Evolutionary conservation across 2,888 invertebrate species (phyloP), one percentile per base, ranked within the genome.

Genomic region (Plutella xylostella): DNA sequence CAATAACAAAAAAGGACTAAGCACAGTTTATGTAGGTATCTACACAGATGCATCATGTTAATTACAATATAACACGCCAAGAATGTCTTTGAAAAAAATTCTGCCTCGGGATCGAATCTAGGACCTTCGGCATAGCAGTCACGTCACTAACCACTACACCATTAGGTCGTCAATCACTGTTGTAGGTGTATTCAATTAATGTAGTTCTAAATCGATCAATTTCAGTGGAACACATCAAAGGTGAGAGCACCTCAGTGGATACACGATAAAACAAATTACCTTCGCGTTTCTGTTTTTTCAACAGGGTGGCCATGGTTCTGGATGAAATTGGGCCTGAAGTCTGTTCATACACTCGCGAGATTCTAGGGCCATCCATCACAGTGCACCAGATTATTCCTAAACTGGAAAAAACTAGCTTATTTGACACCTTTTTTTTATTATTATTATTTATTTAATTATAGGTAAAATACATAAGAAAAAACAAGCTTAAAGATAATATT

Each of bases 231-330:
- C 28, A 28, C 80, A 63, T 68, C 67, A 68, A 67, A 66, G 67
- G 40, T 47, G 46, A 51, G 52, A 39, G 50, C 45, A 48, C 51
- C 44, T 45, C 47, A 50, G 54, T 55, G 54, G 56, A 58, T 60
- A 56, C 59, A 54, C 48, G 52, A 62, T 66, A 58, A 66, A 68
- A 68, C 61, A 66, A 65, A 70, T 68, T 68, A 60, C 40, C 30
- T 33, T 20, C 53, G 45, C 58, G 55, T 60, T 60, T 57, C 56
- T 49, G 52, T 52, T 48, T 39, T 50, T 45, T n/a, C 12, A 20
- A 40, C 47, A 42, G 34, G 43, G 51, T 46, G 47, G 43, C 52
- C 51, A 54, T 39, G 20, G 0, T 18, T 22, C 42, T 34, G 4
- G 19, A 9, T 25, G 6, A 9, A 9, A 9, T 9, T 7, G 5